Evolutionary conservation across 2,797 vertebrate species (phyloP), one percentile per base, ranked within the genome.

Genomic region (Sebastes steindachneri): DNA sequence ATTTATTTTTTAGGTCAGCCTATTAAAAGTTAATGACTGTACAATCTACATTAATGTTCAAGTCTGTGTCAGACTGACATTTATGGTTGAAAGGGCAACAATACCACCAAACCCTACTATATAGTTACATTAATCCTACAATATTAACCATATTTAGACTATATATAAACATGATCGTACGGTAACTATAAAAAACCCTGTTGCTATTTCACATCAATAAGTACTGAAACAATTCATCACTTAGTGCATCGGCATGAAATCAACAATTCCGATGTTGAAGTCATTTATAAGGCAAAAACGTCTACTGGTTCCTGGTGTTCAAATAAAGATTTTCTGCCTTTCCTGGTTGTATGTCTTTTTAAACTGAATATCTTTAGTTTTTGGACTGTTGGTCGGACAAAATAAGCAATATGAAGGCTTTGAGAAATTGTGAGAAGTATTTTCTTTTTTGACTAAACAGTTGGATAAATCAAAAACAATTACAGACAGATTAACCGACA

Each of bases 321-420:
- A 26, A 35, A 35, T 23, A 17, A 29, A 21, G 17, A 9, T 31
- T 1, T 35, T 48, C 14, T 62, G 31, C 6, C 0, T 41, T 41
- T 45, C 41, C 41, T 35, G 33, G 3, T 21, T 37, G 4, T n/a
- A 53, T 5, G 3, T 63, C 23, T 9, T 4, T 29, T 26, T 0
- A 48, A 48, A 48, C 41, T 14, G 23, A 31, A 55, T 51, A 17
- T 23, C 8, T 58, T 45, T 33, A 2, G 41, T 17, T 3, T 45
- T 45, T 45, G 15, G 1, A 45, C 15, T 45, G 11, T 29, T 21
- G 15, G 41, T 60, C 4, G 2, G 12, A 57, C 7, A 45, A 57
- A 23, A 57, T 10, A 53, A 54, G 4, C 12, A 23, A 41, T 17
- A 60, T 21, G 9, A 33, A 68, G 25, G 9, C 28, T n/a, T 57